These are phyloP conservation scores for Ursus arctos DNA, from an alignment of 2,113 vertebrate species.

Conservation along the genomic window DNA sequence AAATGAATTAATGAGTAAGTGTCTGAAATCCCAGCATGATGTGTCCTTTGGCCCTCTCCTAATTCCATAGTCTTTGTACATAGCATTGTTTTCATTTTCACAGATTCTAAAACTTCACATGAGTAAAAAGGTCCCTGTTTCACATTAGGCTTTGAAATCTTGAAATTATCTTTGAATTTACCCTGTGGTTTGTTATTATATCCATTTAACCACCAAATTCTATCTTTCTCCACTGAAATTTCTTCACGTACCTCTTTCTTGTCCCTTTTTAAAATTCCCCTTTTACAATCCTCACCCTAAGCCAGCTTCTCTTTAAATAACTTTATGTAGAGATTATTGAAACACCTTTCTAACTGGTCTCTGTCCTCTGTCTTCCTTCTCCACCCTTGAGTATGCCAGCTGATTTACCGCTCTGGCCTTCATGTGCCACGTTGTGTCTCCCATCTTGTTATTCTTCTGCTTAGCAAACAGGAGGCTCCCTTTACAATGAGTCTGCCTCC, in stretches of 20 bases:
- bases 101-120: not conserved
- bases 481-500: not conserved
- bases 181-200: not conserved
- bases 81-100: not conserved
- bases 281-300: not conserved
- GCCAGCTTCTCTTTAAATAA: not conserved
- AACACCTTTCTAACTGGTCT: not conserved
- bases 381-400: not conserved
- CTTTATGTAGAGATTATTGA: not conserved
- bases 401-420: not conserved
- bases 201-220: not conserved
- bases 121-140: not conserved
- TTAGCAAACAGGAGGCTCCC: not conserved
- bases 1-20: not conserved
- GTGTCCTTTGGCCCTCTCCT: not conserved
- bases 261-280: not conserved
- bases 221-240: not conserved
- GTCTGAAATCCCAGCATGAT: not conserved
- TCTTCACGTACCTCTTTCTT: not conserved
- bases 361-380: not conserved
- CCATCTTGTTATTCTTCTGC: not conserved
- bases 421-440: not conserved
- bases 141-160: slow-evolving; percentile 18
- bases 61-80: not conserved
- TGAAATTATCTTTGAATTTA: slow-evolving; percentile 5